A percentile compares a stretch with the other conserved stretches of the same genome.
These are phyloP conservation scores for Bursaphelenchus mucronatus DNA, from an alignment of 1,140 invertebrate species.

Conservation along the genomic window DNA sequence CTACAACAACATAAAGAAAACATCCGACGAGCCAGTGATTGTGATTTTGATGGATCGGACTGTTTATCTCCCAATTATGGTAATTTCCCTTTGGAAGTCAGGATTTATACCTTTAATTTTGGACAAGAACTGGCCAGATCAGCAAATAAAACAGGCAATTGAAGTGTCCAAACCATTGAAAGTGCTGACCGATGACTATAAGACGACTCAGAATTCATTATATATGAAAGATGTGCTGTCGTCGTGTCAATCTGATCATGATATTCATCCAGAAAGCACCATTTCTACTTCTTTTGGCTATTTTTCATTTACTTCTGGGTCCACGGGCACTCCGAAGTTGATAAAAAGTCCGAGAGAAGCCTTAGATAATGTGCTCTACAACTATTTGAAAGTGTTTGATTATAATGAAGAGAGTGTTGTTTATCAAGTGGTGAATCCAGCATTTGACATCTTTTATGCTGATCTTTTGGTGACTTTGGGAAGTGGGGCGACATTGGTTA, in stretches of 20 bases:
- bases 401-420: constrained; percentile 13
- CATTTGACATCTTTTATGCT: constrained; percentile 42
- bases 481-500: constrained; percentile 17
- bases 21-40: too few relatives aligned
- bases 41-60: too few relatives aligned
- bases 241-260: not conserved
- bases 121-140: not conserved
- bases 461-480: constrained; percentile 8
- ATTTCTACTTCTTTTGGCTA: constrained; percentile 10
- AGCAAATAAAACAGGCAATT: constrained; percentile 1
- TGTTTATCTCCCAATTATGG: too few relatives aligned
- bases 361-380: constrained; percentile 21
- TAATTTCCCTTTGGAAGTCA: too few relatives aligned
- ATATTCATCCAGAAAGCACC: not conserved
- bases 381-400: constrained; percentile 23
- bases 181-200: constrained; percentile 15
- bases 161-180: not conserved
- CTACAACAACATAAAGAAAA: too few relatives aligned
- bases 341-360: constrained; percentile 18
- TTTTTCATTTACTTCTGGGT: constrained; percentile 31
- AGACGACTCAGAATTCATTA: constrained; percentile 1
- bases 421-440: constrained; percentile 37
- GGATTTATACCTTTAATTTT: not conserved
- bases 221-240: not conserved
- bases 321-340: constrained; percentile 28